Evolutionary conservation across 2,113 vertebrate species (phyloP).

Genomic region (Laterallus jamaicensis): DNA sequence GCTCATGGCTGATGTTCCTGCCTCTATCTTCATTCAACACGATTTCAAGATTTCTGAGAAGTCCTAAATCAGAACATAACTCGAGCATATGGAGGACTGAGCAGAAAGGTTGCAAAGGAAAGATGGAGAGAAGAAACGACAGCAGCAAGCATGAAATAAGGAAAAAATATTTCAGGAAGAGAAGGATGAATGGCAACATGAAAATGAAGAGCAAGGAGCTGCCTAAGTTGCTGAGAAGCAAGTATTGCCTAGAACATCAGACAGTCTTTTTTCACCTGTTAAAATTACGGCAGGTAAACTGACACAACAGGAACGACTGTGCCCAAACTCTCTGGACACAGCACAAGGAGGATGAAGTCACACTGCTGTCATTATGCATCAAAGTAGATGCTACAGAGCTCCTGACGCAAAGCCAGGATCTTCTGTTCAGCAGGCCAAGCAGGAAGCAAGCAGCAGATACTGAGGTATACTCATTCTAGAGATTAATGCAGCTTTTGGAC

Average conservation of each 20-base stretch:
- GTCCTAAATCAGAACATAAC: neutral
- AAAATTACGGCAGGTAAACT: neutral
- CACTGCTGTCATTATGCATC: neutral
- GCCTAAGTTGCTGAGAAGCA: neutral
- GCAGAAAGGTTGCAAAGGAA: neutral
- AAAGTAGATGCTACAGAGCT: neutral
- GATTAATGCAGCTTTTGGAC: neutral
- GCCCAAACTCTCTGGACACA: neutral
- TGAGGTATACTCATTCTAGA: neutral
- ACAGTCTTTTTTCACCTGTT: neutral
- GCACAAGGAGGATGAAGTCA: neutral
- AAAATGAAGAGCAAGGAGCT: neutral
- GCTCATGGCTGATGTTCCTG: neutral
- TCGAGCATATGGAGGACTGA: neutral
- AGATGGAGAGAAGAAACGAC: neutral
- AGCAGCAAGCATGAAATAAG: neutral
- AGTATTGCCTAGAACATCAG: neutral
- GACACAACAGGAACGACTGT: neutral
- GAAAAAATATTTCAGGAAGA: neutral
- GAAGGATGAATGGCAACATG: neutral
- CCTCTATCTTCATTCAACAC: neutral
- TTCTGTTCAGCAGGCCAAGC: neutral
- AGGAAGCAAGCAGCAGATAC: neutral
- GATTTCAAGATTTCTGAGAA: neutral
- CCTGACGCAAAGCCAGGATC: neutral